Evolutionary conservation across 1,140 invertebrate genomes (phyloP).

Genomic region (Orchesella cincta): DNA sequence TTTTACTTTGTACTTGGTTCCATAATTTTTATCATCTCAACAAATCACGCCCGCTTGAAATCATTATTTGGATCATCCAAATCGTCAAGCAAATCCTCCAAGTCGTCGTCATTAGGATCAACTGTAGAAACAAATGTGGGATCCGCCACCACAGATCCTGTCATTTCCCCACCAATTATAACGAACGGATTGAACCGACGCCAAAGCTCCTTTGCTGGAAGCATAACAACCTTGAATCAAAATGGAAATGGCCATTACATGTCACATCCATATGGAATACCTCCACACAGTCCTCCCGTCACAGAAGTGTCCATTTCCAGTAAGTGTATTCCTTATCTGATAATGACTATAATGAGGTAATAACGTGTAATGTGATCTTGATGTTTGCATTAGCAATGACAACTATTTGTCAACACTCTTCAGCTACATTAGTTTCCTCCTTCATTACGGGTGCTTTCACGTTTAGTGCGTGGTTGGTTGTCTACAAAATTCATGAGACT

Average conservation of each 20-base stretch:
- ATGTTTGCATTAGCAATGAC: too few species aligned
- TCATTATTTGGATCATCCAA: constrained; percentile 11
- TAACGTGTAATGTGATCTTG: too few species aligned
- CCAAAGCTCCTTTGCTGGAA: background rate
- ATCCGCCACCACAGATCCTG: background rate
- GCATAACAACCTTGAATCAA: constrained; percentile 4
- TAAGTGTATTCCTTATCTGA: constrained; percentile 11
- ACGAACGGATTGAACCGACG: constrained; percentile 11
- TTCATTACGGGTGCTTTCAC: too few species aligned
- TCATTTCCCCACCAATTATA: constrained; percentile 17
- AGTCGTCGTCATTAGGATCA: constrained; percentile 15
- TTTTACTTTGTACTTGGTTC: constrained; percentile 35
- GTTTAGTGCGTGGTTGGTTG: too few species aligned
- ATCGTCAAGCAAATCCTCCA: background rate
- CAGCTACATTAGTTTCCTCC: too few species aligned
- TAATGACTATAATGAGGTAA: too few species aligned
- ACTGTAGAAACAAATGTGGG: constrained; percentile 1
- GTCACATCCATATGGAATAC: constrained; percentile 3
- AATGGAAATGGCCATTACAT: constrained; percentile 8
- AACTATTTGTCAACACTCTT: too few species aligned
- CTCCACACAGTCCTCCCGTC: constrained; percentile 25
- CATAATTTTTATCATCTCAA: background rate
- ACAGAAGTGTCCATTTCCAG: constrained; percentile 28
- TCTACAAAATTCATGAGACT: too few species aligned
- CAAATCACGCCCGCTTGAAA: background rate